These are phyloP conservation scores for Oopsacas minuta DNA, from an alignment of 37 sponge, comb jelly and placozoan genomes.

Conservation along the genomic window DNA sequence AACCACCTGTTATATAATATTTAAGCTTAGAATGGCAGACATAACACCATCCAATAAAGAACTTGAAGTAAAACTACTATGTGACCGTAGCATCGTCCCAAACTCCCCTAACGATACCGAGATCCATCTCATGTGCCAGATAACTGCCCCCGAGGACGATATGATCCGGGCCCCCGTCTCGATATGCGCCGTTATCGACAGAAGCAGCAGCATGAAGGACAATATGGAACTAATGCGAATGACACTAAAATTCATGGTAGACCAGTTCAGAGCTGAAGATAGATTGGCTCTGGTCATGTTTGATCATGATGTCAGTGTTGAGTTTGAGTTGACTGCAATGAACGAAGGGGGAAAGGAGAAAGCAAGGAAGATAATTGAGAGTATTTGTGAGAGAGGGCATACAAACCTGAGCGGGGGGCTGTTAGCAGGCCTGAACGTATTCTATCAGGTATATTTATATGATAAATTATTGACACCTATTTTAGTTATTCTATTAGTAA, in stretches of 20 bases:
- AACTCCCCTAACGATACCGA: background rate
- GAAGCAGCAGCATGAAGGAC: constrained; percentile 79
- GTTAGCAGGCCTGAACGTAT: constrained; percentile 57
- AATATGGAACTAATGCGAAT: constrained; percentile 73
- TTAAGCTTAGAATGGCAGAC: no score
- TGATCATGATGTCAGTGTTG: constrained; percentile 64
- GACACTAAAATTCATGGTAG: constrained; percentile 68
- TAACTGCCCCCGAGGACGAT: constrained; percentile 25
- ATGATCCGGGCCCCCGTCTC: constrained; percentile 67
- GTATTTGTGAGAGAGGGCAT: constrained; percentile 66
- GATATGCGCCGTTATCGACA: constrained; percentile 81
- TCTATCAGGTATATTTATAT: constrained; percentile 21
- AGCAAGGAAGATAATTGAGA: constrained; percentile 59
- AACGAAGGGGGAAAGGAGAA: constrained; percentile 50
- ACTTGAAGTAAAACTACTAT: background rate
- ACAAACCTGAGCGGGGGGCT: constrained; percentile 92
- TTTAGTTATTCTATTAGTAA: no score
- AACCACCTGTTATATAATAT: no score
- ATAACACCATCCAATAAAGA: background rate
- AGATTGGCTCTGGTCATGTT: constrained; percentile 58
- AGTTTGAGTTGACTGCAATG: constrained; percentile 64
- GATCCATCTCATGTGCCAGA: constrained; percentile 14
- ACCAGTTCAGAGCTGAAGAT: constrained; percentile 72
- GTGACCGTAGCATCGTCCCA: background rate
- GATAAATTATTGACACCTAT: background rate